Conservation (phyloP, 2,888 invertebrate species). For the Drosophila prolongata region DNA sequence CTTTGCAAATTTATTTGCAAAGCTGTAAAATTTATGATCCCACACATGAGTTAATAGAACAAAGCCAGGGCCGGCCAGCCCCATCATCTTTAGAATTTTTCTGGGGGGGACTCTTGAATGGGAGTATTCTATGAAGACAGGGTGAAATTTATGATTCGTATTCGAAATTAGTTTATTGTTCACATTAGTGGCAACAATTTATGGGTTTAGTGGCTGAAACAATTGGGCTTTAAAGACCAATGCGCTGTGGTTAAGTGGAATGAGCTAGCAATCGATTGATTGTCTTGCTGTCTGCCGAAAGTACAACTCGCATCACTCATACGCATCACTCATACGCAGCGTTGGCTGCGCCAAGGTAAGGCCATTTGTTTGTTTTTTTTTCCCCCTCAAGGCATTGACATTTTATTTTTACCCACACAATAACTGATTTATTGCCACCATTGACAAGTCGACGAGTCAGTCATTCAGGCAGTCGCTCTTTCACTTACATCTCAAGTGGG, state of each 20-base stretch:
- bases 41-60: slow-evolving; percentile 77
- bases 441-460: slow-evolving; percentile 63
- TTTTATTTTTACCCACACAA: slow-evolving; percentile 37
- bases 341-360: slow-evolving; percentile 32
- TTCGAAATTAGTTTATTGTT: slow-evolving; percentile 48
- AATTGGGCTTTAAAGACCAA: slow-evolving; percentile 30
- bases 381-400: slow-evolving; percentile 39
- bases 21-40: slow-evolving; percentile 75
- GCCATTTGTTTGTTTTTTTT: slow-evolving; percentile 16
- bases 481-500: slow-evolving; percentile 25
- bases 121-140: neutral
- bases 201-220: slow-evolving; percentile 16
- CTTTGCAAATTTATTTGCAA: slow-evolving; percentile 69
- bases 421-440: slow-evolving; percentile 64
- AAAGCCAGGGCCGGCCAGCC: slow-evolving; percentile 28
- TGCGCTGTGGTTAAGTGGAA: neutral
- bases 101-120: slow-evolving; percentile 5
- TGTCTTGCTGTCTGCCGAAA: slow-evolving; percentile 17
- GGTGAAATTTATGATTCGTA: slow-evolving; percentile 33
- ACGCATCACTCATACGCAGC: slow-evolving; percentile 53
- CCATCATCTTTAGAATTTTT: slow-evolving; percentile 6
- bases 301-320: slow-evolving; percentile 48
- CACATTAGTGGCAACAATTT: slow-evolving; percentile 40
- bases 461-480: slow-evolving; percentile 17
- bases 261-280: slow-evolving; percentile 31